A percentile compares a stretch with the other conserved stretches of the same genome.
phyloP scores from a whole-genome alignment of 2,888 invertebrate genomes.

The Drosophila affinis region DNA sequence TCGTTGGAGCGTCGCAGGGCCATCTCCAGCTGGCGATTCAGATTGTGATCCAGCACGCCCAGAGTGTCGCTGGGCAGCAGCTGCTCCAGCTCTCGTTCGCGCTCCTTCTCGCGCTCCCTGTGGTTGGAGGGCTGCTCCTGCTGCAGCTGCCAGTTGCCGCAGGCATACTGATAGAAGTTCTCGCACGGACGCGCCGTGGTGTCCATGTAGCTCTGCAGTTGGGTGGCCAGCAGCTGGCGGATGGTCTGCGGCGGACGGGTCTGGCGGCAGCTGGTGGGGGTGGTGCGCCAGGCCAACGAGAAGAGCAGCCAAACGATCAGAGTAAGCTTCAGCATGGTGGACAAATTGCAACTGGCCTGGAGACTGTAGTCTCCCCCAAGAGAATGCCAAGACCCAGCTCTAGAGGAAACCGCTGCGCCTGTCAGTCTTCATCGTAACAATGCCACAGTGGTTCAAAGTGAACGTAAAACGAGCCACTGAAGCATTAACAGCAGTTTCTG shows the following conservation, averaged over 20 bases:
- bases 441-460: conserved; percentile 32
- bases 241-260: conserved; percentile 65
- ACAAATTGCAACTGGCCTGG: conserved; percentile 48
- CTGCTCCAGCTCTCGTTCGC: conserved; percentile 49
- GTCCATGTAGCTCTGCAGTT: conserved; percentile 80
- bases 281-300: conserved; percentile 79
- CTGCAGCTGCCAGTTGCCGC: conserved; percentile 80
- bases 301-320: conserved; percentile 66
- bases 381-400: conserved; percentile 9
- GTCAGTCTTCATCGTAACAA: conserved; percentile 68
- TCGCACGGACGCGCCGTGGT: conserved; percentile 78
- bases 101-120: conserved; percentile 9
- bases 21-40: conserved; percentile 77
- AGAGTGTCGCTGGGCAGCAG: conserved; percentile 78
- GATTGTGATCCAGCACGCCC: conserved; percentile 71
- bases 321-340: conserved; percentile 76
- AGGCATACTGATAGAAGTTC: conserved; percentile 82
- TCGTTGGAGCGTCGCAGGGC: conserved; percentile 60
- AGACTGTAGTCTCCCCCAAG: conserved; percentile 6
- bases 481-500: background rate
- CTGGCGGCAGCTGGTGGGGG: conserved; percentile 78
- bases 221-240: conserved; percentile 74
- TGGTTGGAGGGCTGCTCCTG: conserved; percentile 51
- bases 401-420: conserved; percentile 33
- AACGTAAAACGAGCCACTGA: background rate